Base-by-base conservation (phyloP, 2,797 vertebrate genomes). In the Sebastes wilsoni region DNA sequence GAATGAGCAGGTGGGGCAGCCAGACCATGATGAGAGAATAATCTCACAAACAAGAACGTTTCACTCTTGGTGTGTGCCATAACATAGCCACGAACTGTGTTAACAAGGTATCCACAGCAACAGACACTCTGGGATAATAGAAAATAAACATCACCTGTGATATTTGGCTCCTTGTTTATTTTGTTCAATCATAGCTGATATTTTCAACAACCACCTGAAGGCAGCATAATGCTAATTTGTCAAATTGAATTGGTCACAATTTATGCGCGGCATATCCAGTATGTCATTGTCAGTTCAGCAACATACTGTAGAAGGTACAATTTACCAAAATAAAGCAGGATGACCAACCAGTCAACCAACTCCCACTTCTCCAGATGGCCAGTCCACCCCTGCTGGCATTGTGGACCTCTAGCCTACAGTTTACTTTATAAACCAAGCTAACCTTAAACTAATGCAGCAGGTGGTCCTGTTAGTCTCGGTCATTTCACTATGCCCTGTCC, bases 361-460 rank as follows among this genome's bases (percentile, higher is more conserved):
- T 49, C 14, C 23, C 25, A 54, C 27, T 59, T 13, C 7, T 64
- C 65, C 77, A 87, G 74, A 77, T 58, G 77, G 66, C 22, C 59
- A 23, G 46, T 87, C 65, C 23, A 22, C 11, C 42, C 56, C 74
- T 72, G 34, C 42, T 72, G 66, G 6, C 59, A 59, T 5, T 34
- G 18, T 34, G 8, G 16, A 60, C 18, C 16, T 34, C 25, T 42
- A 42, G 38, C 38, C 6, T 36, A 36, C 34, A 42, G 10, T 64
- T 13, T 14, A 54, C 16, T 32, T 16, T 18, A 25, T 16, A 58
- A 34, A 60, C 25, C 16, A 67, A 25, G 2, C 18, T 23, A 10
- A 55, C 11, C 4, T 60, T 4, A 68, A 61, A 46, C 20, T 36
- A 8, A 32, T 14, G 3, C 23, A 27, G 8, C n/a, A 36, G 6